A percentile compares a stretch with the other conserved stretches of the same genome.
phyloP scores from a whole-genome alignment of 2,797 vertebrate genomes.

The Galagoides demidoff region DNA sequence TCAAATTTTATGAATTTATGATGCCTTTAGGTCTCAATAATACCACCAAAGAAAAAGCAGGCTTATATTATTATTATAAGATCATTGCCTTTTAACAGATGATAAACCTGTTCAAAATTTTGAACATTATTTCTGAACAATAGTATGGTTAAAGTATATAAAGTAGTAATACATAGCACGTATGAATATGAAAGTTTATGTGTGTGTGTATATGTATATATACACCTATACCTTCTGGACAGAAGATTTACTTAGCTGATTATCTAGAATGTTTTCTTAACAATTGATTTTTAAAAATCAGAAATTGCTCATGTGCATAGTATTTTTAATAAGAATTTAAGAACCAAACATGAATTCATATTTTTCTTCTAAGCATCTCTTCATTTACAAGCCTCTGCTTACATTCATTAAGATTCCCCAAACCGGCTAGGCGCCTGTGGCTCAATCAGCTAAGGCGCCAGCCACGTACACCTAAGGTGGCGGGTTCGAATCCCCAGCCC shows the following conservation, averaged over 20 bases:
- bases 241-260: not conserved
- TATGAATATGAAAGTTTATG: not conserved
- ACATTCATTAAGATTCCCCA: not conserved
- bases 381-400: not conserved
- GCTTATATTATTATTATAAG: not conserved
- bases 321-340: slow-evolving; percentile 2
- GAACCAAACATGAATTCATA: not conserved
- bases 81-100: not conserved
- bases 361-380: not conserved
- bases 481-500: too few relatives aligned
- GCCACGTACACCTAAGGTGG: too few relatives aligned
- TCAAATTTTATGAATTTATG: not conserved
- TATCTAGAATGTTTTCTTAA: slow-evolving; percentile 19
- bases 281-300: not conserved
- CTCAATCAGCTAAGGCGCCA: too few relatives aligned
- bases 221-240: not conserved
- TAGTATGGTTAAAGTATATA: not conserved
- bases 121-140: not conserved
- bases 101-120: not conserved
- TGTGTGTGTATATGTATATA: too few relatives aligned
- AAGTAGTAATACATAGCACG: not conserved
- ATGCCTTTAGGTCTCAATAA: not conserved
- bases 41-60: not conserved
- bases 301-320: not conserved
- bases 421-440: too few relatives aligned